Evolutionary conservation across 2,888 invertebrate species (phyloP).

Genomic region (Achlya flavicornis): DNA sequence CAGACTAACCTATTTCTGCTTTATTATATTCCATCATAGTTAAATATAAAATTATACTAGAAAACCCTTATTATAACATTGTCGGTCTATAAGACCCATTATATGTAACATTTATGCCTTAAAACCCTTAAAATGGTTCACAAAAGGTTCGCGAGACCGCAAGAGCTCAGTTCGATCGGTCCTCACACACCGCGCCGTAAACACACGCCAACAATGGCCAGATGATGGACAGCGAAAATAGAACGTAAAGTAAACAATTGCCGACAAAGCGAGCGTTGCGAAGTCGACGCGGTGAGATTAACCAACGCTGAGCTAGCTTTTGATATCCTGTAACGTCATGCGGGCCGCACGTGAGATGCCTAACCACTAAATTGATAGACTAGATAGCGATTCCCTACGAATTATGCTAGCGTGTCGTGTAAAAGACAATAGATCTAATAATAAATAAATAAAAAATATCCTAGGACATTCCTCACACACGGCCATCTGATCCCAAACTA

Average conservation of each 20-base stretch:
- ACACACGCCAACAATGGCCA: conserved; percentile 80
- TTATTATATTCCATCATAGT: neutral
- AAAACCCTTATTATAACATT: neutral
- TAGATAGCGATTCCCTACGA: neutral
- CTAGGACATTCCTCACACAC: too few species aligned
- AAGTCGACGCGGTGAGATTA: conserved; percentile 67
- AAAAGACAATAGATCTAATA: neutral
- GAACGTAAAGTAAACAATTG: conserved; percentile 78
- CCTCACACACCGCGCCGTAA: conserved; percentile 59
- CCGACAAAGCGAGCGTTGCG: conserved; percentile 74
- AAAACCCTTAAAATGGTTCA: conserved; percentile 24
- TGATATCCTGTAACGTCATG: conserved; percentile 56
- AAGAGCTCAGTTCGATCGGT: conserved; percentile 50
- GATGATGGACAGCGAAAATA: conserved; percentile 82
- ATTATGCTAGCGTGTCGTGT: neutral
- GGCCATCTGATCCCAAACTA: too few species aligned
- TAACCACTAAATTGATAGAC: conserved; percentile 7
- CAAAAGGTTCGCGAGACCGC: conserved; percentile 65
- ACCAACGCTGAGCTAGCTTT: conserved; percentile 58
- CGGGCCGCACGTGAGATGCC: conserved; percentile 40
- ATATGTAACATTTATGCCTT: neutral
- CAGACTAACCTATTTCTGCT: neutral
- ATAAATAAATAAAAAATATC: too few species aligned
- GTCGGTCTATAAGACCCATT: neutral
- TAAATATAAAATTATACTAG: neutral